Base-by-base conservation (phyloP, 2,888 invertebrate genomes). In the Tupiocoris notatus region DNA sequence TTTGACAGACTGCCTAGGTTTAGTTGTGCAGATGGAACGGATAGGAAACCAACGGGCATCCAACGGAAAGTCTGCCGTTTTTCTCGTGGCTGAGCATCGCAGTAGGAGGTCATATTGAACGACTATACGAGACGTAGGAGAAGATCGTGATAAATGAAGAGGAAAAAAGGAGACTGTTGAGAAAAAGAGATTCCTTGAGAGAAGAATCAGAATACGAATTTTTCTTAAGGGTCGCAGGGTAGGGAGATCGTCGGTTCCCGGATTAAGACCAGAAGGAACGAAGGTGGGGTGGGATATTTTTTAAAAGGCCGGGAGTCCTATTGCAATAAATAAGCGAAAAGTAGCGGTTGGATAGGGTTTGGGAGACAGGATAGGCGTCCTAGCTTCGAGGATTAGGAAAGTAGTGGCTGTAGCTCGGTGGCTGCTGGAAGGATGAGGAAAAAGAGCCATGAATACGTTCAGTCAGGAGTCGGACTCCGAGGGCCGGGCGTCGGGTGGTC, bases 141-240 rank as follows among this genome's bases (percentile, higher is more conserved):
- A 54, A 62, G 22, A 59, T 22, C 63, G 63, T 73, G 73, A 73
- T 73, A 73, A 62, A 73, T 73, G 73, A 73, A 63, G 54, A 63
- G 73, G 62, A 73, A 73, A 73, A 73, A 63, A 17, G 21, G 22
- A 63, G 62, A 21, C 57, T 57, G 21, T 24, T 57, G 18, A 70
- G 59, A 54, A 54, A 22, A 57, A 67, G 73, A 73, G 73, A 56
- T 73, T 39, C 21, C 20, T 39, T 39, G 39, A 3, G 39, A 12
- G 54, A 21, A n/a, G 73, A 73, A 73, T 73, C 73, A 73, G 73
- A 73, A 73, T 73, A 73, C 73, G 73, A 73, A 73, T 56, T 73
- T 73, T 73, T 73, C 73, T 63, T 62, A 63, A 54, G 21, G 73
- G 22, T 9, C 16, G 21, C 7, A 21, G 24, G 54, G 22, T 54